phyloP scores from a whole-genome alignment of 2,113 vertebrate genomes.

The Datnioides undecimradiatus region DNA sequence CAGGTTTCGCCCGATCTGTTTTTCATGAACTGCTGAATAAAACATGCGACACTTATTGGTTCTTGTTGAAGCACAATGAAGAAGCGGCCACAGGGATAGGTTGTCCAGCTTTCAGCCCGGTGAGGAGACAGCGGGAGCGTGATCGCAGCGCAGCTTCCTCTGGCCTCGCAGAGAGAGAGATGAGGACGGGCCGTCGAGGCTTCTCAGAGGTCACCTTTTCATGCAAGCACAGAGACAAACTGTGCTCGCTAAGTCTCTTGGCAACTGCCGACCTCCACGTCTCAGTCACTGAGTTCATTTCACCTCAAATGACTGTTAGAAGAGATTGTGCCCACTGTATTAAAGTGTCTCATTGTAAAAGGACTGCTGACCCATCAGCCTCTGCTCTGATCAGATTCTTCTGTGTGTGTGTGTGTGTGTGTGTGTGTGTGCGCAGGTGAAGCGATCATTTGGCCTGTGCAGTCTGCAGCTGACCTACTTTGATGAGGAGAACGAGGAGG shows the following conservation, averaged over 20 bases:
- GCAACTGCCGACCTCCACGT: neutral
- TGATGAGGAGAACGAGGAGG: constrained; percentile 85
- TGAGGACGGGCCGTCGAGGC: neutral
- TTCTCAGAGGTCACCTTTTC: constrained; percentile 2
- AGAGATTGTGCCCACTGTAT: neutral
- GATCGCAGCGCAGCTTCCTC: neutral
- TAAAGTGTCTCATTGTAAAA: neutral
- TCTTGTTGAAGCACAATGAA: neutral
- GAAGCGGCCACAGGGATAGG: neutral
- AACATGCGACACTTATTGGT: neutral
- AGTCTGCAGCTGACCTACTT: constrained; percentile 84
- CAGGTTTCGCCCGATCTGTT: neutral
- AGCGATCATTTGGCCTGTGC: constrained; percentile 82
- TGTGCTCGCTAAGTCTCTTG: neutral
- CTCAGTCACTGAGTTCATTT: neutral
- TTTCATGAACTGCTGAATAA: neutral
- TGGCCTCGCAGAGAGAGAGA: neutral
- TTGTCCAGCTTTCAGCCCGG: neutral
- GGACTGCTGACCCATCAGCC: neutral
- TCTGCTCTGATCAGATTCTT: neutral
- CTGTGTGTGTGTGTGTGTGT: constrained; percentile 13
- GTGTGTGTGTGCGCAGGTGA: constrained; percentile 71
- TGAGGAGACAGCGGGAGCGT: neutral
- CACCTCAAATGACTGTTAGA: neutral
- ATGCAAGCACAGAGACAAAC: neutral